Base-by-base conservation (phyloP, 2,113 vertebrate genomes). In the Phrynosoma blainvillii region DNA sequence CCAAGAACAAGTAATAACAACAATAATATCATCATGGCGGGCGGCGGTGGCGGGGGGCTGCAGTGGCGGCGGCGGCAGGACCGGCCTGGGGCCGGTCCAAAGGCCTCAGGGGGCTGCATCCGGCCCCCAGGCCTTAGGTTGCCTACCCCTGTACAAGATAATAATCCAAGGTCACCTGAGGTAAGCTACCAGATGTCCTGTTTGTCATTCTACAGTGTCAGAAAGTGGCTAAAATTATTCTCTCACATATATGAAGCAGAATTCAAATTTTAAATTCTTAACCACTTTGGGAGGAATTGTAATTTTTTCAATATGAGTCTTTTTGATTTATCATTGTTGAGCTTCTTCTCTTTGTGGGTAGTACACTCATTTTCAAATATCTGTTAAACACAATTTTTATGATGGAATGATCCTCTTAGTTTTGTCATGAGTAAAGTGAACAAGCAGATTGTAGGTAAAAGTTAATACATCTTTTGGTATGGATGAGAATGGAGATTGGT, bases 141-240 rank as follows among this genome's bases (percentile, higher is more conserved):
- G 36, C 36, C 36, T 36, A 36, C 36, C 36, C 36, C 36, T 36
- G 36, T 87, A 81, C 56, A 85, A 30, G 79, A n/a, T 78, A 85
- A 89, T 47, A 59, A 80, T 86, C 68, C 2, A 13, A 88, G 87
- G 92, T 91, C 32, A 4, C 65, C 16, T 85, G 79, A 47, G 88
- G 81, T 88, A 84, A 89, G 42, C 73, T 89, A 77, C 83, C 83
- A 73, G 91, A 90, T 95, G 89, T 84, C 89, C 82, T 62, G 52
- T 0, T 1, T 83, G 56, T 73, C 77, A 89, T 40, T 85, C 65
- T 82, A 90, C 82, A 27, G 10, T 59, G 25, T 12, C 65, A 0
- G 62, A 11, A 20, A 30, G 16, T 18, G 66, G 56, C 71, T 87
- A 54, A 83, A 87, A 36, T 36, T 84, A 78, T 84, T 88, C 85